A percentile compares a stretch with the other conserved stretches of the same genome.
These are phyloP conservation scores for Chiridota heheva DNA, from an alignment of 35 echinoderm and acorn worm species.

Conservation along the genomic window DNA sequence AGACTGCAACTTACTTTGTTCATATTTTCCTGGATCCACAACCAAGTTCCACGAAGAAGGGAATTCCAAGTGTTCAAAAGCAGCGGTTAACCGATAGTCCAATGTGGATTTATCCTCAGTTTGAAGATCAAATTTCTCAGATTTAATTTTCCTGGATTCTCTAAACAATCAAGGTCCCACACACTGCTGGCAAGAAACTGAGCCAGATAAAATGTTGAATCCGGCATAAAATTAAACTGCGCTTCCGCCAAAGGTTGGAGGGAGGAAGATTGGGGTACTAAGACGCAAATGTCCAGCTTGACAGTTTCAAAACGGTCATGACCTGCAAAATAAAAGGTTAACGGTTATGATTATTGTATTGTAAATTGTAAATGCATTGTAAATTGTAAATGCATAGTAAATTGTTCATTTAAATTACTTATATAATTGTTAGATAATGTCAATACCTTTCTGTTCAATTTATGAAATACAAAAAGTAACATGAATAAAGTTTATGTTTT, in stretches of 20 bases:
- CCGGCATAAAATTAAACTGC: slow-evolving; percentile 54
- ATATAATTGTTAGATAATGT: too few relatives aligned
- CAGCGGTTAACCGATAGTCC: slow-evolving; percentile 66
- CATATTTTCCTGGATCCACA: slow-evolving; percentile 61
- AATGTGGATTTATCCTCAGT: slow-evolving; percentile 74
- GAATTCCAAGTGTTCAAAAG: slow-evolving; percentile 77
- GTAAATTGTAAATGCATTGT: too few relatives aligned
- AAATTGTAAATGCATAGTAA: too few relatives aligned
- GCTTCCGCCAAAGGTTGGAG: slow-evolving; percentile 57
- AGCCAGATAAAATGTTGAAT: slow-evolving; percentile 73
- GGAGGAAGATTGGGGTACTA: slow-evolving; percentile 23
- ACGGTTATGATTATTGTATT: too few relatives aligned
- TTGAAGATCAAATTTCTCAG: slow-evolving; percentile 72
- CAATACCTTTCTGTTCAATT: too few relatives aligned
- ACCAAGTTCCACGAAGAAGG: slow-evolving; percentile 76
- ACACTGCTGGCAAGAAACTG: slow-evolving; percentile 85
- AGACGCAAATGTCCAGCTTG: slow-evolving; percentile 52
- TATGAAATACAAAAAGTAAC: too few relatives aligned
- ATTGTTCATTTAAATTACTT: too few relatives aligned
- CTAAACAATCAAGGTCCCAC: slow-evolving; percentile 68
- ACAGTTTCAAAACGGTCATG: slow-evolving; percentile 78
- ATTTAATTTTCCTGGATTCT: slow-evolving; percentile 72
- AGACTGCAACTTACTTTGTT: slow-evolving; percentile 75
- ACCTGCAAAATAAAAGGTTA: slow-evolving; percentile 60
- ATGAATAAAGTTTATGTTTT: too few relatives aligned